Evolutionary conservation across 2,797 vertebrate genomes (phyloP), one percentile per base, ranked within the genome.

Genomic region (Myotis myotis): DNA sequence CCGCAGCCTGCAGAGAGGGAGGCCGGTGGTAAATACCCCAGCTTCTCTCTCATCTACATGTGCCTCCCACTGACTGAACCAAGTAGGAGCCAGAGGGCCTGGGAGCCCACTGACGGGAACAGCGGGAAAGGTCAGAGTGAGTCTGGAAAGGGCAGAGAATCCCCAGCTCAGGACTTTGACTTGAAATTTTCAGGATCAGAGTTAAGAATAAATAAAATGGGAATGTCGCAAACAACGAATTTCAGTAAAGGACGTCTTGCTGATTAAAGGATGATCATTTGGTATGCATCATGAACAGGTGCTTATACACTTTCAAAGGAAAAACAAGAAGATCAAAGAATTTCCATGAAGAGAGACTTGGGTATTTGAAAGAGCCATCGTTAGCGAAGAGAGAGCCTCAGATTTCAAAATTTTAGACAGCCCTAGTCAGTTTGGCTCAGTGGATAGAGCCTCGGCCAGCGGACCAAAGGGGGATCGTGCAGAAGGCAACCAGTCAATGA

Each of bases 141-240:
- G 30, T 30, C 81, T 76, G 16, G 13, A 92, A 62, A 89, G 30
- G 12, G 41, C 75, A 33, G 49, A 66, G 22, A 71, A 28, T 15
- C 76, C n/a, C 2, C 47, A 94, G 44, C 47, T 89, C 53, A 94
- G 53, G 25, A 71, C 53, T 81, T 92, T 13, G 47, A 7, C 25
- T 75, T 82, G 53, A 90, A 82, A 87, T 41, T 64, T 90, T 87
- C 86, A 87, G 47, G 17, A 64, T 72, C 38, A n/a, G 53, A 23
- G 62, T 78, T 87, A 82, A 82, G 15, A 93, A 25, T 62, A 74
- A 41, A 89, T 82, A 93, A 79, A 64, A 83, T 78, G 53, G 20
- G 93, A 87, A 83, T 93, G 87, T 60, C 66, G 38, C 33, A 72
- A 82, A 81, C 36, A 78, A 38, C 66, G 22, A 53, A 71, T 68